Base-by-base conservation (phyloP, 2,888 invertebrate genomes). In the Fabriciana adippe region DNA sequence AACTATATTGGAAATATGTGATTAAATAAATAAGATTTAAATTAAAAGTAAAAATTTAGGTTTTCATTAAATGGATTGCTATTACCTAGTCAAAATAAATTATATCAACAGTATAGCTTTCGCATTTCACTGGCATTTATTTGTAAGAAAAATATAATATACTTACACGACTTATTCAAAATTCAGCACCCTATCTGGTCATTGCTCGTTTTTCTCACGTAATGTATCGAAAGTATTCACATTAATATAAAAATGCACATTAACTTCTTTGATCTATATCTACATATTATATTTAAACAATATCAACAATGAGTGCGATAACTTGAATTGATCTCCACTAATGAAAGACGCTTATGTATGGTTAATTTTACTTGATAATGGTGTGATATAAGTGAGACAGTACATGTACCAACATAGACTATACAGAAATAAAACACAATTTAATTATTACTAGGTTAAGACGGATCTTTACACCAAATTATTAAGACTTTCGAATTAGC, bases 401-500 rank as follows among this genome's bases (percentile, higher is more conserved):
- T 61, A 63, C 53, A 68, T 70, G 64, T 59, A 65, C 48, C 70
- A 73, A 70, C 35, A 35, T 35, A 41, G 35, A 41, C 35, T 41
- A 41, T 41, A 41, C 35, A 41, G 35, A 41, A 11, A 41, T 41
- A 65, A 53, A 66, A 45, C 64, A 63, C 54, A 56, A 62, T 57
- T 50, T 55, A 21, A 69, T 55, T 63, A 67, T 64, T 66, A 66
- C 78, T 89, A 87, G 78, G 68, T 73, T 90, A 91, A 90, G 87
- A 83, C 78, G 89, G 90, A 88, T 89, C 89, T 92, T 92, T 92
- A 92, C 92, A 92, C 92, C 92, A 92, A 92, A 84, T 91, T 89
- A 85, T 83, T 91, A 91, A 91, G 92, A 87, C 81, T 88, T 64
- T 87, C 80, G 80, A 83, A 78, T 83, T 89, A 90, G 87, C 75